phyloP scores from a whole-genome alignment of 2,797 vertebrate genomes.

The Spatula clypeata region DNA sequence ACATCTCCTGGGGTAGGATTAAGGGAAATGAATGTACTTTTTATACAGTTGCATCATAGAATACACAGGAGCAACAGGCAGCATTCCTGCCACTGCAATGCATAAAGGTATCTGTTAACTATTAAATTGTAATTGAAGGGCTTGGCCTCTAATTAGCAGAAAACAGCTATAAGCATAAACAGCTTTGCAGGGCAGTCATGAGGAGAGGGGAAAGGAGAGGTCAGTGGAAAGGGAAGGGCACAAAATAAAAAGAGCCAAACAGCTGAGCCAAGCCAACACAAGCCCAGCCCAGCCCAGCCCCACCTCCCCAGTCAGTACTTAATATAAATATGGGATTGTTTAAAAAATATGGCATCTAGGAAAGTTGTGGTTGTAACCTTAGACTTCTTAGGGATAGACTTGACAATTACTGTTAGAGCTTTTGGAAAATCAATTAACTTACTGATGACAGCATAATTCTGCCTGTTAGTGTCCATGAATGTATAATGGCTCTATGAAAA shows the following conservation, averaged over 20 bases:
- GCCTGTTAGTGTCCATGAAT: background rate
- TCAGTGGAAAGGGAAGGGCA: background rate
- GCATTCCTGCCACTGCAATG: background rate
- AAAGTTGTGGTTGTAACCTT: background rate
- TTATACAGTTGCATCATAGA: background rate
- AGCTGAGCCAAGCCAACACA: rapidly evolving
- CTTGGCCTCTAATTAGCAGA: background rate
- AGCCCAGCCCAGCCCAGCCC: rapidly evolving
- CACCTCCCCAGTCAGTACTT: background rate
- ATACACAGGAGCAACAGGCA: background rate
- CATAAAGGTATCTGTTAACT: background rate
- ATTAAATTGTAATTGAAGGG: background rate
- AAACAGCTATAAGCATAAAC: background rate
- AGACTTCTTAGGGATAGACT: background rate
- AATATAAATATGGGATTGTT: background rate
- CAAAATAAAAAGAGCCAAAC: rapidly evolving
- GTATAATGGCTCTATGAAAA: background rate
- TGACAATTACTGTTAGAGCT: background rate
- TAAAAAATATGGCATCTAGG: background rate
- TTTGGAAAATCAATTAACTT: background rate
- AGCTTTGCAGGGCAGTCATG: background rate
- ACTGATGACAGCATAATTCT: background rate
- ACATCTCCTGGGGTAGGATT: background rate
- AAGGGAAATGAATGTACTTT: background rate
- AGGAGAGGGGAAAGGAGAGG: background rate